Percentiles rank a stretch among this genome's conserved stretches.
phyloP scores from a whole-genome alignment of 2,888 invertebrate genomes.

The Trisateles emortualis region DNA sequence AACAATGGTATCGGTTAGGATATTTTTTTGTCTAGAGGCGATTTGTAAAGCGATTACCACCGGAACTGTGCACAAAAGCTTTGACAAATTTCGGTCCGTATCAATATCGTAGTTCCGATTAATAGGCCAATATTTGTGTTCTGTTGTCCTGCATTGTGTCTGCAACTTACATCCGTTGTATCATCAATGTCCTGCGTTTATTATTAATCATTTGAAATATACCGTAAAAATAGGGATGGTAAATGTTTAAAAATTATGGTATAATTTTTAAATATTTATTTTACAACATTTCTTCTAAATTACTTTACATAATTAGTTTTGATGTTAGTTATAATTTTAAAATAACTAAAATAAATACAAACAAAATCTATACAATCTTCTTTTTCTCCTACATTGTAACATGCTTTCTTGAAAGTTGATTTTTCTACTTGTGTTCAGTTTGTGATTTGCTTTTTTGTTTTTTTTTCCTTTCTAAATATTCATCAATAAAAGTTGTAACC shows the following conservation, averaged over 20 bases:
- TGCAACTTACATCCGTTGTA: conserved; percentile 71
- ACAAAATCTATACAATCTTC: too few species aligned
- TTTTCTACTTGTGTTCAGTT: too few species aligned
- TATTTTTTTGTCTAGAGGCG: conserved; percentile 70
- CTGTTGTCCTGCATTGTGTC: conserved; percentile 74
- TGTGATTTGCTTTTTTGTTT: too few species aligned
- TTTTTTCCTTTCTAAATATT: too few species aligned
- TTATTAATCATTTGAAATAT: conserved; percentile 45
- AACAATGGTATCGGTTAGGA: conserved; percentile 66
- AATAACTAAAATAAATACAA: too few species aligned
- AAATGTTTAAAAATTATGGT: conserved; percentile 1
- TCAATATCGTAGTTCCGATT: conserved; percentile 83
- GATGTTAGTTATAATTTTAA: not conserved
- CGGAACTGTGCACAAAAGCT: conserved; percentile 81
- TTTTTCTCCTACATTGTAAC: too few species aligned
- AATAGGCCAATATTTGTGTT: conserved; percentile 80
- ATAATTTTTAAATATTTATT: not conserved
- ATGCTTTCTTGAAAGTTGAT: too few species aligned
- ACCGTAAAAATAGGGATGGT: conserved; percentile 47
- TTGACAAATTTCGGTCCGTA: conserved; percentile 75
- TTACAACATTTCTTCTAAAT: not conserved
- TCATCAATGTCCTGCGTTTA: conserved; percentile 43
- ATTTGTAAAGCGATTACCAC: conserved; percentile 78
- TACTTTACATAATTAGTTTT: not conserved
- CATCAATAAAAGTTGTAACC: too few species aligned